Evolutionary conservation across 2,113 vertebrate species (phyloP), one percentile per base, ranked within the genome.

Genomic region (Pituophis catenifer): DNA sequence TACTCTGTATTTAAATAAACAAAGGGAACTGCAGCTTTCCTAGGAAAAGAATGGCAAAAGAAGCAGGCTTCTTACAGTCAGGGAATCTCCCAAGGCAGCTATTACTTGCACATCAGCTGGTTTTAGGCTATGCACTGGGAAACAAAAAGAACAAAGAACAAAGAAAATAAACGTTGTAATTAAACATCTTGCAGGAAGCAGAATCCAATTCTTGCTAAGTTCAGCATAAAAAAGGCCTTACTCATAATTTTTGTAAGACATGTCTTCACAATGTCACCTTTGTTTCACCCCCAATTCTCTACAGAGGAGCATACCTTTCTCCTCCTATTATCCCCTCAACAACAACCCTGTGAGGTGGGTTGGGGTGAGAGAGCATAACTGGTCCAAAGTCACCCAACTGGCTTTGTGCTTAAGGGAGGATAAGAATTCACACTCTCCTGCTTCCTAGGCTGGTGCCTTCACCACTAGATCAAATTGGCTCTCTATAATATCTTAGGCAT

Each of bases 41-140:
- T 33, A 90, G 2, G 13, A 24, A 7, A 50, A 87, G 23, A 88
- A 92, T 94, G 19, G 17, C 62, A 81, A 92, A 96, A 95, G 29
- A 62, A 90, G 26, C 23, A 1, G 3, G 57, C 50, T 94, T 91
- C 97, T 98, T 96, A 99, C 99, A 1, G 99, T 99, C 57, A 99
- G 88, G 88, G 99, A 99, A 95, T 99, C 99, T 38, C 99, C 99
- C 15, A 99, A 93, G 17, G 99, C 98, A 70, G 98, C 99, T 95
- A 99, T 97, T 65, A 99, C 96, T 94, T 96, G 98, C 93, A 99
- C 95, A 86, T 99, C 99, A 92, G 97, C 99, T 57, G 99, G 99
- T 95, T 97, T 98, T 94, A 99, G 97, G 55, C 96, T 94, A 93
- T 99, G 98, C 94, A 99, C 99, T 99, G 95, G 24, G 98, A 96